phyloP scores from a whole-genome alignment of 2,888 invertebrate genomes.

The Scaeva pyrastri region DNA sequence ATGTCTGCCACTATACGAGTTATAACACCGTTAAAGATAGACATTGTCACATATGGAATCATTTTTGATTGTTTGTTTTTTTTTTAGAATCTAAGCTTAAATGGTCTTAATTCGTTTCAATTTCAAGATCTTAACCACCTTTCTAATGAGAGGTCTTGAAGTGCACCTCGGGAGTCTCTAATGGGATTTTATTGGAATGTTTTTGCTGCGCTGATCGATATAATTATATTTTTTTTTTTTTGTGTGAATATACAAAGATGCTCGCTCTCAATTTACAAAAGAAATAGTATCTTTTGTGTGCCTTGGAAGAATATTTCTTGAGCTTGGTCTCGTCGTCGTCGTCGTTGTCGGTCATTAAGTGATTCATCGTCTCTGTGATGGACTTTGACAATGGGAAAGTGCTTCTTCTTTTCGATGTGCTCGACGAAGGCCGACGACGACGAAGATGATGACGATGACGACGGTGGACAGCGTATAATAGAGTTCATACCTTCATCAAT shows the following conservation, averaged over 20 bases:
- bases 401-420: slow-evolving; percentile 34
- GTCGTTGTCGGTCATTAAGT: slow-evolving; percentile 17
- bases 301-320: not conserved
- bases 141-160: slow-evolving; percentile 71
- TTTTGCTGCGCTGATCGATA: slow-evolving; percentile 30
- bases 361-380: slow-evolving; percentile 14
- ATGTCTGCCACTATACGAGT: not conserved
- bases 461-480: slow-evolving; percentile 28
- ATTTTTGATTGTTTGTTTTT: slow-evolving; percentile 40
- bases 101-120: slow-evolving; percentile 70
- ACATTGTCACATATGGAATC: slow-evolving; percentile 1
- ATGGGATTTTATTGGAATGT: slow-evolving; percentile 30
- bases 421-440: not conserved
- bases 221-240: slow-evolving; percentile 26
- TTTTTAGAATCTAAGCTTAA: slow-evolving; percentile 39
- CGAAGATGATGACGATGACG: not conserved
- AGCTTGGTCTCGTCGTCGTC: not conserved
- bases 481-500: slow-evolving; percentile 55
- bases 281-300: not conserved
- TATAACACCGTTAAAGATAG: not conserved
- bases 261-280: not conserved
- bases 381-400: slow-evolving; percentile 27
- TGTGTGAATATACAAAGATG: not conserved
- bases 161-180: slow-evolving; percentile 6
- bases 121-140: slow-evolving; percentile 65